Percentiles rank a stretch among this genome's conserved stretches.
phyloP scores from a whole-genome alignment of 2,113 vertebrate genomes.

The Cottus gobio region DNA sequence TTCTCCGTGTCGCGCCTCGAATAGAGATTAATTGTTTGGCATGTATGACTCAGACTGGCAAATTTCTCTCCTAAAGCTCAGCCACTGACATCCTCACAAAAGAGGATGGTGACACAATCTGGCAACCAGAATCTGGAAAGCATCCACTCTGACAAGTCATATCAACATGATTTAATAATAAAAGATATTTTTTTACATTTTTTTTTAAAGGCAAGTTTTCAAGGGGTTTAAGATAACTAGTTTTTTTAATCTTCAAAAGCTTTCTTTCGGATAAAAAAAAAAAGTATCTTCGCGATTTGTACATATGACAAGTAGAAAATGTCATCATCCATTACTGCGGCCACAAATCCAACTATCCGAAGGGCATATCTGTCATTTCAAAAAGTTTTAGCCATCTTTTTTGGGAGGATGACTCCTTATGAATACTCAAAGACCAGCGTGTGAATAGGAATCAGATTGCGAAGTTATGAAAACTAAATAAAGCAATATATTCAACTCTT shows the following conservation, averaged over 20 bases:
- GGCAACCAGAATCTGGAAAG: conserved; percentile 53
- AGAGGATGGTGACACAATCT: conserved; percentile 64
- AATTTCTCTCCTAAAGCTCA: conserved; percentile 54
- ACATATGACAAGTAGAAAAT: conserved; percentile 22
- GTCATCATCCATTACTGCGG: conserved; percentile 39
- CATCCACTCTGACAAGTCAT: conserved; percentile 50
- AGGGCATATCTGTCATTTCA: conserved; percentile 40
- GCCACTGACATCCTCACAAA: conserved; percentile 61
- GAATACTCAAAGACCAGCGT: conserved; percentile 24
- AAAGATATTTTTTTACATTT: conserved; percentile 9
- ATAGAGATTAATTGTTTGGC: conserved; percentile 67
- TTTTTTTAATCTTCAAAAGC: conserved; percentile 59
- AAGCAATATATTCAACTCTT: conserved; percentile 43
- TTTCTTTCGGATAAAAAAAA: conserved; percentile 6
- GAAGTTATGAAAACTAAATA: conserved; percentile 52
- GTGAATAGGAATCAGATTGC: conserved; percentile 54
- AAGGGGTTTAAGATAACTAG: conserved; percentile 52
- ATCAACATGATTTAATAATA: conserved; percentile 53
- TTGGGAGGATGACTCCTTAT: conserved; percentile 28
- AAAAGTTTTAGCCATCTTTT: conserved; percentile 41
- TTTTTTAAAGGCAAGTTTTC: conserved; percentile 41
- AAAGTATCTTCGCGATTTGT: neutral
- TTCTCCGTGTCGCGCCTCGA: conserved; percentile 42
- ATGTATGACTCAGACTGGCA: conserved; percentile 55
- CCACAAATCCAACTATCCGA: conserved; percentile 33